Base-by-base conservation (phyloP, 2,888 invertebrate species). In the Dolomedes plantarius region DNA sequence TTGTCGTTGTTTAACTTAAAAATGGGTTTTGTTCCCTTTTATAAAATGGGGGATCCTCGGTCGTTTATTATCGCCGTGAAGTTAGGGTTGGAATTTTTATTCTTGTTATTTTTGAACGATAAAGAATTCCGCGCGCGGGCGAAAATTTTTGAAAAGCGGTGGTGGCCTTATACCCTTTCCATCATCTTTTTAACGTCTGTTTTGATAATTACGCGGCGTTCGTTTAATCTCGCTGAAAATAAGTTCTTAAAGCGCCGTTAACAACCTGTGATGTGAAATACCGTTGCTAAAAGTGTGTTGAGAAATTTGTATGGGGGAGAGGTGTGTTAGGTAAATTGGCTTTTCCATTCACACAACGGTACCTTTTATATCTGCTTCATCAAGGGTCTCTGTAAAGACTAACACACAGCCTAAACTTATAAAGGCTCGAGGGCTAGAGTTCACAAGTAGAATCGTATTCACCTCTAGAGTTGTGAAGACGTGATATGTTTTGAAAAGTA, bases 1-100 rank as follows among this genome's bases (percentile, higher is more conserved):
- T 56, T 46, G 46, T 46, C 56, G 23, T 56, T 56, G 56, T 56
- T 56, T 23, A 23, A 56, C 19, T 56, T 56, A 23, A 56, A 56
- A 56, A 56, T 56, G 56, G 56, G 23, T 23, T 56, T 56, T 16
- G 56, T 56, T 56, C 19, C 11, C 56, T 23, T 56, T 56, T 6
- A 23, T 23, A 56, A 19, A 56, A 23, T 5, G 56, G 56, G 13
- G 56, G 13, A 56, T 19, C 56, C 11, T 23, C 56, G 23, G 5
- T 56, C 56, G 56, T 56, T 56, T 56, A 56, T 56, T 46, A 46
- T 46, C 23, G 56, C 41, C 16, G 13, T 16, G 41, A 16, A 46
- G 16, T 23, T 56, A 11, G 56, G 23, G 23, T 56, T 56, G 56
- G 23, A 23, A 23, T 46, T 7, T 46, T 46, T 16, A 11, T 46